Conservation (phyloP, 1,140 invertebrate species). For the Leguminivora glycinivorella region DNA sequence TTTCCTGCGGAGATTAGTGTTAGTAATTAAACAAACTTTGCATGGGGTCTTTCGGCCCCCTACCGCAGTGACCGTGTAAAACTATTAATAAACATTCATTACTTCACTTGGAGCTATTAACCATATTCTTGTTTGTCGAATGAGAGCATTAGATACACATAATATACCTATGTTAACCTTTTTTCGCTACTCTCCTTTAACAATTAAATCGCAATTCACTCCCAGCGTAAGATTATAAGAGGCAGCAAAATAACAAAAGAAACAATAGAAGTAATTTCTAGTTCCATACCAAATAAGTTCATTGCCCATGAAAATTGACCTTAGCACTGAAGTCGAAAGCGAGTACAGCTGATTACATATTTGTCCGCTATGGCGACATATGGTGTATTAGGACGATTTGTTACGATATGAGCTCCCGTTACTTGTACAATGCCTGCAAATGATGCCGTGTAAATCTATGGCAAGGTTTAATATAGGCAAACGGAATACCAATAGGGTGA, state of each 20-base stretch:
- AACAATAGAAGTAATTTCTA: constrained; percentile 15
- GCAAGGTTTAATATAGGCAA: constrained; percentile 13
- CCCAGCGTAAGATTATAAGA: background rate
- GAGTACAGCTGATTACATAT: constrained; percentile 44
- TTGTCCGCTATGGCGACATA: constrained; percentile 29
- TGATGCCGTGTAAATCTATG: constrained; percentile 5
- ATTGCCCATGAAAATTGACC: constrained; percentile 22
- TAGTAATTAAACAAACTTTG: too few relatives aligned
- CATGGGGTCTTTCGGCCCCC: too few relatives aligned
- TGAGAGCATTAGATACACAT: background rate
- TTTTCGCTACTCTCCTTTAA: background rate
- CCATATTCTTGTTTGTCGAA: background rate
- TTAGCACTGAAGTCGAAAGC: constrained; percentile 25
- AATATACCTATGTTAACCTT: background rate
- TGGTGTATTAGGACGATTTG: constrained; percentile 38
- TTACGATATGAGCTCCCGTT: constrained; percentile 42
- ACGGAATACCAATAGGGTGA: background rate
- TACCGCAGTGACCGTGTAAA: background rate
- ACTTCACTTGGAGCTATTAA: background rate
- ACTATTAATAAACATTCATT: background rate
- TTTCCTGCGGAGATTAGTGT: too few relatives aligned
- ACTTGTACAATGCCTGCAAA: constrained; percentile 38
- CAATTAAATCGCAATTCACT: background rate
- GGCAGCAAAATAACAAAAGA: background rate
- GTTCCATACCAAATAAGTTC: background rate